These are phyloP conservation scores for Sapayoa aenigma DNA, from an alignment of 2,113 vertebrate species.

Conservation along the genomic window DNA sequence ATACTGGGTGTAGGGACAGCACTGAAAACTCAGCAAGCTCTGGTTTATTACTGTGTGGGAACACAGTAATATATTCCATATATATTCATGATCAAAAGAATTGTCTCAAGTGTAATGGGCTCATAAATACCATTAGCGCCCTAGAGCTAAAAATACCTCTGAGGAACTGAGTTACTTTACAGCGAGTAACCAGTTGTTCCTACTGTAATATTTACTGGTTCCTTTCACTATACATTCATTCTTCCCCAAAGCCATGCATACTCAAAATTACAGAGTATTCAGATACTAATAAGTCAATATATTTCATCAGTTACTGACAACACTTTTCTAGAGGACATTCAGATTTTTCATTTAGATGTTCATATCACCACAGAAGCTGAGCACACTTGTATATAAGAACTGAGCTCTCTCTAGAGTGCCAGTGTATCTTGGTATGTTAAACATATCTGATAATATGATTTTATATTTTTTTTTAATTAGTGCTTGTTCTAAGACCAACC, in stretches of 20 bases:
- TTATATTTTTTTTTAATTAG: constrained; percentile 10
- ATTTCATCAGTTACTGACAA: background rate
- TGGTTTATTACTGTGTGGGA: background rate
- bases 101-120: background rate
- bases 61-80: background rate
- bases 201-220: background rate
- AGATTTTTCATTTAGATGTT: background rate
- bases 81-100: background rate
- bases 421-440: background rate
- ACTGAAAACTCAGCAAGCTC: background rate
- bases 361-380: background rate
- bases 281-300: background rate
- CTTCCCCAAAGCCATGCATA: background rate
- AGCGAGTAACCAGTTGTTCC: background rate
- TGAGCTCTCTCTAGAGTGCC: background rate
- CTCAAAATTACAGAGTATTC: background rate
- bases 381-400: background rate
- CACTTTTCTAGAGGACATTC: background rate
- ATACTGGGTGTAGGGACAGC: background rate
- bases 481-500: background rate
- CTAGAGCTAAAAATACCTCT: background rate
- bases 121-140: background rate
- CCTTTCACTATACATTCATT: background rate
- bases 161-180: background rate
- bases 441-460: constrained; percentile 2